Conservation (phyloP, 2,888 invertebrate genomes). For the Ganaspis brasiliensis region DNA sequence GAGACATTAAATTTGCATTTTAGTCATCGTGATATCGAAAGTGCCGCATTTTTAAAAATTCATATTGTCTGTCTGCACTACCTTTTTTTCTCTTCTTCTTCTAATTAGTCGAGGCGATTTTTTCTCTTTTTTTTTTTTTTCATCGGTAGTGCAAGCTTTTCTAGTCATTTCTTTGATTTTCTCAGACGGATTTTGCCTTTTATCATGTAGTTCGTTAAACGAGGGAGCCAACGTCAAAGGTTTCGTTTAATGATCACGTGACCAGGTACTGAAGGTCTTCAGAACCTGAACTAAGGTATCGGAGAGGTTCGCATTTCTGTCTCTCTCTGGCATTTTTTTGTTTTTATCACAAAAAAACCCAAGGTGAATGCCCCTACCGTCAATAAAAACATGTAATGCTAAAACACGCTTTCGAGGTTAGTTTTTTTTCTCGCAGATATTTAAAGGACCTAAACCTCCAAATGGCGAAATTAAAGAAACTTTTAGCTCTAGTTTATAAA, state of each 20-base stretch:
- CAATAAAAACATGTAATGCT: not conserved
- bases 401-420: conserved; percentile 2
- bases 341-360: not conserved
- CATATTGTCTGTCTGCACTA: not conserved
- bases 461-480: too few relatives aligned
- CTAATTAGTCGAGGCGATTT: not conserved
- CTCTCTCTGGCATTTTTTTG: not conserved
- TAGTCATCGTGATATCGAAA: not conserved
- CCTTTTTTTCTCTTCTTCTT: not conserved
- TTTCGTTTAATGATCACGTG: conserved; percentile 2
- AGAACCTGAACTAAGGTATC: conserved; percentile 24
- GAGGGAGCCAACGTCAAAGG: not conserved
- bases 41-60: not conserved
- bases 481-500: too few relatives aligned
- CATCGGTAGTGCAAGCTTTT: not conserved
- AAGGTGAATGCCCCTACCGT: conserved; percentile 1
- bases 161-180: conserved; percentile 4
- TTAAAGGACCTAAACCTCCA: too few relatives aligned
- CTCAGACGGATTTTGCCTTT: not conserved
- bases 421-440: not conserved
- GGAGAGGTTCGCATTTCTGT: conserved; percentile 10
- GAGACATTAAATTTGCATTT: conserved; percentile 37
- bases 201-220: not conserved
- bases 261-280: not conserved
- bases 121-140: too few relatives aligned